Evolutionary conservation across 2,113 vertebrate genomes (phyloP).

Genomic region (Phyllostomus hastatus): DNA sequence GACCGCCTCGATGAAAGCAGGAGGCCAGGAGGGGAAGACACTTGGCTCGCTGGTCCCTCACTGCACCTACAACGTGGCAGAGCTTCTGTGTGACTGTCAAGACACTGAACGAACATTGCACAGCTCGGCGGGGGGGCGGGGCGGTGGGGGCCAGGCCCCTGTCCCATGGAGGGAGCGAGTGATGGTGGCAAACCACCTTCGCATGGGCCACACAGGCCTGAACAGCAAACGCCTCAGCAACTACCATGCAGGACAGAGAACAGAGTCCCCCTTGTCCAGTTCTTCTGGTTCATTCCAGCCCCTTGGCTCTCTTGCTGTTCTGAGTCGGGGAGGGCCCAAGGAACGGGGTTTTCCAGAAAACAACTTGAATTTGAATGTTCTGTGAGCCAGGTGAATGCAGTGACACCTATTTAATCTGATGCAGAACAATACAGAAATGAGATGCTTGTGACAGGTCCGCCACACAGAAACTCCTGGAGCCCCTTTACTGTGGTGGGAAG

Average conservation of each 20-base stretch:
- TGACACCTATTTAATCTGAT: background rate
- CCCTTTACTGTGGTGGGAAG: background rate
- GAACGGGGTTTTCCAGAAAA: background rate
- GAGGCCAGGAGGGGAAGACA: background rate
- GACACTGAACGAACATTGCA: too few species aligned
- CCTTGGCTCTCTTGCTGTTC: background rate
- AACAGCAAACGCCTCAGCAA: background rate
- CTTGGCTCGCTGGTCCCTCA: accelerated
- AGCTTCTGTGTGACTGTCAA: background rate
- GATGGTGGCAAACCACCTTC: background rate
- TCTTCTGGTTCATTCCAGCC: background rate
- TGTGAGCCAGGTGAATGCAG: background rate
- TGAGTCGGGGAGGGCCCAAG: background rate
- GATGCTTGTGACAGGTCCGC: background rate
- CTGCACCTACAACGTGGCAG: background rate
- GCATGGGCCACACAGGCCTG: background rate
- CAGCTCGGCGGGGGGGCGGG: accelerated
- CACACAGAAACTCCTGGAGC: background rate
- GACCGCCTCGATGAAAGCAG: accelerated
- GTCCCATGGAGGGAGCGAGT: accelerated
- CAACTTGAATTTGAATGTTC: background rate
- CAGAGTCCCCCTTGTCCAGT: background rate
- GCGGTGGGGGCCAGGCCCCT: too few species aligned
- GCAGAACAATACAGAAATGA: background rate
- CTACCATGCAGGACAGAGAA: background rate